Percentiles rank a stretch among this genome's conserved stretches.
Conservation (phyloP, 2,113 vertebrate genomes). For the Calyptomena viridis region DNA sequence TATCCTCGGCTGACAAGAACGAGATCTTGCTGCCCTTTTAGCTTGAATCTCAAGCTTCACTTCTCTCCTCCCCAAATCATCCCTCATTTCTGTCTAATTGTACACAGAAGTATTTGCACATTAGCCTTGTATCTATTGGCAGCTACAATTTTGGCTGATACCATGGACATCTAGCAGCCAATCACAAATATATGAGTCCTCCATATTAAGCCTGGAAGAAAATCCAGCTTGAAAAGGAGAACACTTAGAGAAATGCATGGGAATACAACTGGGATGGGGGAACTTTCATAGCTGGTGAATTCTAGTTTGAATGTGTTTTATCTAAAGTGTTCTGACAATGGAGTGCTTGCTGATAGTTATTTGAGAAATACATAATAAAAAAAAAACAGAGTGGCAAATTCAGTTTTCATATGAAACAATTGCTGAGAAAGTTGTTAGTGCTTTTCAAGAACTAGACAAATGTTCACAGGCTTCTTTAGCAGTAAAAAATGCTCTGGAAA, state of each 20-base stretch:
- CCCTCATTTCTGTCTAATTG: not conserved
- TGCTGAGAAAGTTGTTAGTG: not conserved
- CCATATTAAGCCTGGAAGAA: not conserved
- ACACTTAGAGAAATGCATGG: not conserved
- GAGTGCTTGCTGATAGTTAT: not conserved
- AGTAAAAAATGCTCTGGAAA: not conserved
- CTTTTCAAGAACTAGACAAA: not conserved
- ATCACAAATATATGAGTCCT: not conserved
- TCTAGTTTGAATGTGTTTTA: not conserved
- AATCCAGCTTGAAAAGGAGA: not conserved
- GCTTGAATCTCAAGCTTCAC: not conserved
- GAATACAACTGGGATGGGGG: not conserved
- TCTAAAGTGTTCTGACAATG: not conserved
- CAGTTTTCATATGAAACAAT: not conserved
- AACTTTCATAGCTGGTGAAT: not conserved
- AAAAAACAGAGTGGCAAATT: not conserved
- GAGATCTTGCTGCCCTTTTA: not conserved
- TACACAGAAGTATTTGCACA: not conserved
- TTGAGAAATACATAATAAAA: not conserved
- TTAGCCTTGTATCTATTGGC: not conserved
- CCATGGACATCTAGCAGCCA: not conserved
- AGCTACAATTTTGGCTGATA: not conserved
- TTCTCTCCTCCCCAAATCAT: not conserved
- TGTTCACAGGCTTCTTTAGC: not conserved
- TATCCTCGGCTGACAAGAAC: not conserved